Evolutionary conservation across 2,888 invertebrate species (phyloP).

Genomic region (Xanthorhoe designata): DNA sequence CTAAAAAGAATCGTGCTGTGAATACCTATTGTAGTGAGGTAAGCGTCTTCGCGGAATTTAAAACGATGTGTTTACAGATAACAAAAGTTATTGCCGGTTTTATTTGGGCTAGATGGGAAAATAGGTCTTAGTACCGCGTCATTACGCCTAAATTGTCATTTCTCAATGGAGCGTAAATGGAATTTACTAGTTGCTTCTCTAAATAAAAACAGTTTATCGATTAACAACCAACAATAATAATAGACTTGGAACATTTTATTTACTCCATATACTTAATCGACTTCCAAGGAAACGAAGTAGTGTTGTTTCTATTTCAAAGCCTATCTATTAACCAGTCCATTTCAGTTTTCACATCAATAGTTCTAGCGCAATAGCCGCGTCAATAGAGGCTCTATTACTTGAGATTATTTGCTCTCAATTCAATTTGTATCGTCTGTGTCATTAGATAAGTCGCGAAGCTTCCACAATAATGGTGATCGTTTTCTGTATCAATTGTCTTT

Average conservation of each 20-base stretch:
- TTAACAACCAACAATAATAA: neutral
- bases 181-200: neutral
- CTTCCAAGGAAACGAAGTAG: constrained; percentile 5
- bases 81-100: constrained; percentile 5
- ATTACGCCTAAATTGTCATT: neutral
- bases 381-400: constrained; percentile 43
- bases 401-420: constrained; percentile 52
- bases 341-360: constrained; percentile 42
- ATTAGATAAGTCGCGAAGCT: constrained; percentile 41
- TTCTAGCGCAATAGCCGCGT: constrained; percentile 45
- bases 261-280: neutral
- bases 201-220: neutral
- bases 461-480: constrained; percentile 10
- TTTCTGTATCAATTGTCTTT: constrained; percentile 18
- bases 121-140: neutral
- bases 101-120: neutral
- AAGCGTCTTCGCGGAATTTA: constrained; percentile 13
- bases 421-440: constrained; percentile 51
- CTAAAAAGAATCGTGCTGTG: constrained; percentile 41
- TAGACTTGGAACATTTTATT: neutral
- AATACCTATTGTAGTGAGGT: constrained; percentile 29
- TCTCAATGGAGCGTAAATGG: neutral
- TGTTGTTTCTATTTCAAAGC: constrained; percentile 14
- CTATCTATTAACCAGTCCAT: constrained; percentile 28
- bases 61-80: constrained; percentile 12